phyloP scores from a whole-genome alignment of 2,888 invertebrate species.

The Ceriagrion tenellum region DNA sequence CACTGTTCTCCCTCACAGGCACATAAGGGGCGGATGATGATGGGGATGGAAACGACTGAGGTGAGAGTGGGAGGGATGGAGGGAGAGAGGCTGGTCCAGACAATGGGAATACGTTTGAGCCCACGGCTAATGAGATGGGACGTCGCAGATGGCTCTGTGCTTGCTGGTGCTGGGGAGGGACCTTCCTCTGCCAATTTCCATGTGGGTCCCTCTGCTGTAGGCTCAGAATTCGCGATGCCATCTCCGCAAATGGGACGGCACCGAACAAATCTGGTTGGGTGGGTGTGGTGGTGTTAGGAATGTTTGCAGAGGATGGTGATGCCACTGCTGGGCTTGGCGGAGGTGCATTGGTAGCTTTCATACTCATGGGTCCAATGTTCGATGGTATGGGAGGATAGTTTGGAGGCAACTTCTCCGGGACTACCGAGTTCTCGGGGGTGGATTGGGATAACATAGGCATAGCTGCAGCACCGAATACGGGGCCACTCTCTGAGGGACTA shows the following conservation, averaged over 20 bases:
- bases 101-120: constrained; percentile 42
- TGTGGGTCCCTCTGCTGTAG: constrained; percentile 54
- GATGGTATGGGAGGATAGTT: constrained; percentile 50
- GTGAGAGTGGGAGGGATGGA: constrained; percentile 54
- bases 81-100: constrained; percentile 51
- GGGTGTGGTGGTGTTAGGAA: constrained; percentile 1
- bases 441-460: not conserved
- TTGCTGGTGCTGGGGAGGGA: constrained; percentile 58
- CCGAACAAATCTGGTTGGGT: constrained; percentile 73
- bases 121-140: constrained; percentile 50
- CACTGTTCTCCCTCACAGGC: constrained; percentile 41
- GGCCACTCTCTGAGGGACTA: constrained; percentile 26
- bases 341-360: constrained; percentile 34
- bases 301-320: constrained; percentile 42
- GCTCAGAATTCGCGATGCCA: constrained; percentile 72
- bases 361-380: constrained; percentile 5
- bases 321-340: constrained; percentile 28
- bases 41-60: constrained; percentile 50
- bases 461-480: not conserved
- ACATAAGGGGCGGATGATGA: constrained; percentile 48
- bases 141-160: constrained; percentile 44
- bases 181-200: constrained; percentile 66
- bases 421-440: not conserved
- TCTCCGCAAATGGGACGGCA: constrained; percentile 73
- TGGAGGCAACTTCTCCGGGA: constrained; percentile 65